Evolutionary conservation across 2,113 vertebrate genomes (phyloP).

Genomic region (Ivindomyrus marchei): DNA sequence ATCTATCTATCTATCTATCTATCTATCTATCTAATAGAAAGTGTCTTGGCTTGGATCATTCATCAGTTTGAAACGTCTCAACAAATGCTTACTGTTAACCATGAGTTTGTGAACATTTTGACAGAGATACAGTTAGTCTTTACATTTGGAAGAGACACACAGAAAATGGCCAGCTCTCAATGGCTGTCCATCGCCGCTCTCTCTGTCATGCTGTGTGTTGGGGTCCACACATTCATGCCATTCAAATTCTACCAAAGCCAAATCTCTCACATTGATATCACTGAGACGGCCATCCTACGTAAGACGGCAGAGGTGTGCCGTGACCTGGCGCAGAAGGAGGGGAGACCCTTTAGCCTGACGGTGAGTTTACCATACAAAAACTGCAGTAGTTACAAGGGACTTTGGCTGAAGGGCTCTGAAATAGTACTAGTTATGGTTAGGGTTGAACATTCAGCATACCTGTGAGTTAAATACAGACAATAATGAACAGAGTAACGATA

Average conservation of each 20-base stretch:
- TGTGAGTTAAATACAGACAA: not conserved
- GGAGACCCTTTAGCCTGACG: conserved; percentile 2
- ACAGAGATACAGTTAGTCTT: not conserved
- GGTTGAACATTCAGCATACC: not conserved
- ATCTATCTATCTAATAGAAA: too few relatives aligned
- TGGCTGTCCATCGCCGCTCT: not conserved
- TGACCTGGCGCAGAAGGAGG: not conserved
- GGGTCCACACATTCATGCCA: not conserved
- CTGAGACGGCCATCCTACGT: conserved; percentile 15
- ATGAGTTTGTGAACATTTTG: not conserved
- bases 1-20: too few relatives aligned
- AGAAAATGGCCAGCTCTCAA: conserved; percentile 8
- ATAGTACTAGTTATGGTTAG: too few relatives aligned
- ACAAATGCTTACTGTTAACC: too few relatives aligned
- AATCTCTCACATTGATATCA: conserved; percentile 21
- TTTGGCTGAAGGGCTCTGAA: not conserved
- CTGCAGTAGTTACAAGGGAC: not conserved
- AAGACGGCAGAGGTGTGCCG: conserved; percentile 25
- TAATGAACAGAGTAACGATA: not conserved
- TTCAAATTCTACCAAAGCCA: not conserved
- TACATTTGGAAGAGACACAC: not conserved
- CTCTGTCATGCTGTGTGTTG: not conserved
- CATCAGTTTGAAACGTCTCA: too few relatives aligned
- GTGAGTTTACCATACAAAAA: conserved; percentile 14
- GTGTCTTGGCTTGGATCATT: too few relatives aligned